Base-by-base conservation (phyloP, 2,888 invertebrate species). In the Andrena bucephala region DNA sequence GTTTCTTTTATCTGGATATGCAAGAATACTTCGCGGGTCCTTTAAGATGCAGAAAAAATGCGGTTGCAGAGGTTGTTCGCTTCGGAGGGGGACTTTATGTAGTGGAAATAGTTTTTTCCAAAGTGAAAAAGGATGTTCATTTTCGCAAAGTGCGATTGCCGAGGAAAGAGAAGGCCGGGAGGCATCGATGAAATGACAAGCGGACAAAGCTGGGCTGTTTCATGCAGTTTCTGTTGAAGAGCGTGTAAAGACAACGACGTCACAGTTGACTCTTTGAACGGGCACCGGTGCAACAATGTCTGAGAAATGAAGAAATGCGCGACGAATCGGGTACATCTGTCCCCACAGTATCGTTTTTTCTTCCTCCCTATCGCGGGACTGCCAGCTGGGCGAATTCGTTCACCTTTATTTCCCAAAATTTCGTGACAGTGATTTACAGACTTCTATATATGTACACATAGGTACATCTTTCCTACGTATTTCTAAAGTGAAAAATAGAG, bases 301-400 rank as follows among this genome's bases (percentile, higher is more conserved):
- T n/a, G 31, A 42, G 42, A 66, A 57, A 52, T 59, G 62, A 76
- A 73, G 68, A 74, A 68, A 74, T 4, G 65, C 54, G 67, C 67
- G 36, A 69, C 60, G 36, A 63, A 79, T 70, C 81, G 31, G 50
- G 63, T 50, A 48, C 66, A 76, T 71, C 59, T 76, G 76, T 66
- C 74, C 59, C 10, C 66, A n/a, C 16, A 42, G 63, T 27, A 31
- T 63, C 60, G 52, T n/a, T 48, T 54, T 52, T n/a, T 60, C 36
- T 60, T 20, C 42, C 24, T 13, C n/a, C 36, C 8, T 42, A 8
- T 57, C 27, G 16, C 24, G 6, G n/a, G 13, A 16, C 2, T n/a
- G 13, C 13, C n/a, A 29, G 13, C 60, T 36, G 60, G 29, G 16
- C n/a, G 8, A 60, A 60, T 62, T 48, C 31, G 8, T 71, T 5